Percentiles rank a stretch among this genome's conserved stretches.
Evolutionary conservation across 2,797 vertebrate genomes (phyloP).

Genomic region (Hoplostethus atlanticus): DNA sequence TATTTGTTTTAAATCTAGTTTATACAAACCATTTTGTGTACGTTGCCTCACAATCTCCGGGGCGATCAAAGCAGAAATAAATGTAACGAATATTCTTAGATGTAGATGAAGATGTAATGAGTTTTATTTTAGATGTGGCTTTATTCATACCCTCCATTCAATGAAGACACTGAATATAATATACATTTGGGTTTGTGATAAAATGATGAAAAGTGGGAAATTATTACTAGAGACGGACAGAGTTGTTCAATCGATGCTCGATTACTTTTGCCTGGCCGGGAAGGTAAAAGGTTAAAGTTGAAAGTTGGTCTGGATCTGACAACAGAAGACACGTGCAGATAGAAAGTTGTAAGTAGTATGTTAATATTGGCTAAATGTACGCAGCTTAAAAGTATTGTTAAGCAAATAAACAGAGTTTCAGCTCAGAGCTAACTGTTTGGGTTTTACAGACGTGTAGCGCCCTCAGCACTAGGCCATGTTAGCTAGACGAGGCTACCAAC

Average conservation of each 20-base stretch:
- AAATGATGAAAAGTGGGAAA: too few species aligned
- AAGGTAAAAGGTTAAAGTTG: conserved; percentile 63
- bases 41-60: too few species aligned
- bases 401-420: background rate
- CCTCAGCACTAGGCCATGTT: background rate
- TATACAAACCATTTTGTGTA: too few species aligned
- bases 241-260: conserved; percentile 36
- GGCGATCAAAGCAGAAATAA: too few species aligned
- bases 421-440: rapidly evolving
- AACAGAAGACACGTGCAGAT: conserved; percentile 74
- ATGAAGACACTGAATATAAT: too few species aligned
- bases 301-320: conserved; percentile 58
- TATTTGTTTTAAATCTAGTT: too few species aligned
- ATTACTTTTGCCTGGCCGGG: conserved; percentile 67
- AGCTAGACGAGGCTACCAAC: background rate
- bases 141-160: too few species aligned
- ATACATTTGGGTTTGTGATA: too few species aligned
- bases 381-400: rapidly evolving
- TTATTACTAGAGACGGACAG: too few species aligned
- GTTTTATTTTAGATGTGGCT: too few species aligned
- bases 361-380: background rate
- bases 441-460: background rate
- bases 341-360: conserved; percentile 24
- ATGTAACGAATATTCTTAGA: too few species aligned
- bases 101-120: too few species aligned